These are phyloP conservation scores for Tapirus terrestris DNA, from an alignment of 2,113 vertebrate species.

Conservation along the genomic window DNA sequence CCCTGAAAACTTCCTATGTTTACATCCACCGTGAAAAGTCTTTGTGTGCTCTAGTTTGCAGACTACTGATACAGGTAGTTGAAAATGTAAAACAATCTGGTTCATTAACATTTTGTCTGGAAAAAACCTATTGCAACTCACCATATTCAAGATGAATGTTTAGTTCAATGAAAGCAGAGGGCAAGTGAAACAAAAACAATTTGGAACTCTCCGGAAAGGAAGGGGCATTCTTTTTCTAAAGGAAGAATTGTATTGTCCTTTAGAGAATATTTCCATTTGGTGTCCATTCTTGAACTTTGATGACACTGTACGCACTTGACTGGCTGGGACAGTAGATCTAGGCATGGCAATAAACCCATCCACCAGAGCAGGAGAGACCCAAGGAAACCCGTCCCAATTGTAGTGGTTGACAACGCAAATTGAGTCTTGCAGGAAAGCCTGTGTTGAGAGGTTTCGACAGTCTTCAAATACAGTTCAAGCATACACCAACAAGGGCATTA, in stretches of 20 bases:
- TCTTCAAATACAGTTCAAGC: not conserved
- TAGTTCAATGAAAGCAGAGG: not conserved
- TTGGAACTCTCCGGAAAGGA: not conserved
- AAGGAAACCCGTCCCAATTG: not conserved
- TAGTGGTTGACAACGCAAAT: not conserved
- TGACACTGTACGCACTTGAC: not conserved
- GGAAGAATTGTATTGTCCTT: not conserved
- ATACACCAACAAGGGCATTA: not conserved
- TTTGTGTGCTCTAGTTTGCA: not conserved
- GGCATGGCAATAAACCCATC: not conserved
- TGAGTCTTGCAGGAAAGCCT: not conserved
- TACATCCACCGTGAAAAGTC: not conserved
- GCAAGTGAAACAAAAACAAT: not conserved
- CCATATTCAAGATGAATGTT: not conserved
- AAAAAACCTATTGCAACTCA: not conserved
- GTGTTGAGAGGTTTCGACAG: not conserved
- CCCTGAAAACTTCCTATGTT: not conserved
- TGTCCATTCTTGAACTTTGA: not conserved
- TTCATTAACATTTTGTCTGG: not conserved
- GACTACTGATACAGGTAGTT: not conserved
- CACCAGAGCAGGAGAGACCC: not conserved
- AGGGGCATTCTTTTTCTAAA: not conserved
- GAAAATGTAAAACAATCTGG: not conserved
- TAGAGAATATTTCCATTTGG: not conserved
- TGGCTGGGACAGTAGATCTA: not conserved